Conservation (phyloP, 35 echinoderm and acorn worm genomes). For the Heliocidaris erythrogramma region DNA sequence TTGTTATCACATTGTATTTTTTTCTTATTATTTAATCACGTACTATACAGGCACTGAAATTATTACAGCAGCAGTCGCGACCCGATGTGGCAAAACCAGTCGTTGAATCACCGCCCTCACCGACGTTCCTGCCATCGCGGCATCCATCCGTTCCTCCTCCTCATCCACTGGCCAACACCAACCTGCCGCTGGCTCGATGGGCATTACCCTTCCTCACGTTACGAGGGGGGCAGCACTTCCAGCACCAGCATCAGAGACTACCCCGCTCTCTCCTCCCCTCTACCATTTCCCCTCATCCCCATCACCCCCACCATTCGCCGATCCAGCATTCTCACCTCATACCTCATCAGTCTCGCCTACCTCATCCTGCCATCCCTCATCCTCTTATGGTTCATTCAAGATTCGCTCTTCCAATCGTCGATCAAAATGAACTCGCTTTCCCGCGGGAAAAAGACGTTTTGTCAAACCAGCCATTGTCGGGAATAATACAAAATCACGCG, state of each 20-base stretch:
- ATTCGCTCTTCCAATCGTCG: not conserved
- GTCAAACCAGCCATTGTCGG: not conserved
- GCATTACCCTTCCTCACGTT: not conserved
- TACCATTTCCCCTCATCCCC: not conserved
- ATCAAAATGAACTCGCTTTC: not conserved
- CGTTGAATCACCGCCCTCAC: not conserved
- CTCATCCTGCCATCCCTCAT: not conserved
- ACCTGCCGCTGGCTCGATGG: constrained; percentile 7
- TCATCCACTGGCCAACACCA: not conserved
- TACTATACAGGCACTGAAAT: not conserved
- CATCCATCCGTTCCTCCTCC: not conserved
- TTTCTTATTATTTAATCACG: not conserved
- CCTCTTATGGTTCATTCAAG: not conserved
- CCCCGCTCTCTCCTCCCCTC: not conserved
- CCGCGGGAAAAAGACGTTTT: not conserved
- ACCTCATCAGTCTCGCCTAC: not conserved
- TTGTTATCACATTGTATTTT: not conserved
- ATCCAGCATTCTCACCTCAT: not conserved
- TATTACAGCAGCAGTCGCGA: not conserved
- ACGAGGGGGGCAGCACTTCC: not conserved
- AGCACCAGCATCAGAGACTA: not conserved
- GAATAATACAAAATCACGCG: not conserved
- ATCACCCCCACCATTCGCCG: not conserved
- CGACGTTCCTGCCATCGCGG: not conserved
- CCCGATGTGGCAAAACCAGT: not conserved